Evolutionary conservation across 2,888 invertebrate genomes (phyloP), one percentile per base, ranked within the genome.

Genomic region (Celastrina argiolus): DNA sequence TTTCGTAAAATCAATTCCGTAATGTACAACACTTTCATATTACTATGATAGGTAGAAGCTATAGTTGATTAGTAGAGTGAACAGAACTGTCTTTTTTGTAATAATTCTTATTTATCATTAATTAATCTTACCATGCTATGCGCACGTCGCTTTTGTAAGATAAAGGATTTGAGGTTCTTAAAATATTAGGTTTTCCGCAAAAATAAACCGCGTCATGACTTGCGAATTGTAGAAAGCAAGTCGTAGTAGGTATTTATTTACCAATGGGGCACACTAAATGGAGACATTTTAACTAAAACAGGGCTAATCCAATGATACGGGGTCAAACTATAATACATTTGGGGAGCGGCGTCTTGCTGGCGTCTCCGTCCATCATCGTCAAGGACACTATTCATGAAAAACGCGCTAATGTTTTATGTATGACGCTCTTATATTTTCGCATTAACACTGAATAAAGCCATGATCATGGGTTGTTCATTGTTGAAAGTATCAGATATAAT

Each of bases 331-430:
- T 12, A 12, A 22, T 22, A 51, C 51, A 12, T 22, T 51, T 51
- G 51, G 51, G 51, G 18, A 2, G 45, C 22, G 45, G 51, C 51
- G 51, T 51, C 51, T 12, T 22, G 0, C 51, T 51, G 51, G 51
- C 51, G 51, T 51, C 51, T 51, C 6, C 51, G 51, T 51, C 51
- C 51, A 51, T 51, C 51, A 51, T 51, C 51, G 51, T 51, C 22
- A 26, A 51, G 22, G 51, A 51, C 18, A 45, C 12, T 45, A 10
- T 51, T 51, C 51, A 51, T 51, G 51, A 51, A 26, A 51, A 51
- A 51, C 51, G 51, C 51, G 22, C 14, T 51, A 51, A 51, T 51
- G 51, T 51, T 26, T 26, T 51, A 51, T 51, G 51, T 14, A 51
- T 22, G 22, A 51, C 51, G 51, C 51, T 22, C 22, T 26, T 1